Conservation (phyloP, 2,113 vertebrate species). For the Delphinus delphis region DNA sequence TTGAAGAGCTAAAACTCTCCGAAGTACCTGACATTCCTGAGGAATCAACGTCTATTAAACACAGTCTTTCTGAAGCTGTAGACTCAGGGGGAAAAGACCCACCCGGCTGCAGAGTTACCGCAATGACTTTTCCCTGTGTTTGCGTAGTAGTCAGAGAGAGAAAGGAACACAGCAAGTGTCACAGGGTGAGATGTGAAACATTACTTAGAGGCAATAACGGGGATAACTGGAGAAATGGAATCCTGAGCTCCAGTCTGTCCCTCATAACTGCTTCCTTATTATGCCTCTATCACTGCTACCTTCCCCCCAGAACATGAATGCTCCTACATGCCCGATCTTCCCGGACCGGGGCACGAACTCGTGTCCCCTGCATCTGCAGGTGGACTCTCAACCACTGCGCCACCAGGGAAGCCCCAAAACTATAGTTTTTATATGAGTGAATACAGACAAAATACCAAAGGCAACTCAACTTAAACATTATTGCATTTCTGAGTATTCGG, state of each 20-base stretch:
- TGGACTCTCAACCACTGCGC: too few relatives aligned
- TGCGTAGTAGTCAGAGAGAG: not conserved
- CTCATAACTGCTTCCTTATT: not conserved
- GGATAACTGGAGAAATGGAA: not conserved
- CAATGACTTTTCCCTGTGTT: not conserved
- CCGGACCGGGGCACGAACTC: too few relatives aligned
- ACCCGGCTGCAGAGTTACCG: rapidly evolving
- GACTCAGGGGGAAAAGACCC: not conserved
- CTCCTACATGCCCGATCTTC: not conserved
- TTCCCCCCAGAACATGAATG: not conserved
- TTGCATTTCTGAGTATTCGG: not conserved
- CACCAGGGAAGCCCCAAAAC: not conserved
- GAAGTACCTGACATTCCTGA: not conserved
- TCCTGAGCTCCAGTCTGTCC: too few relatives aligned
- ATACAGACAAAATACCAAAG: not conserved
- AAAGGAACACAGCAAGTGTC: not conserved
- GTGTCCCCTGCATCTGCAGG: too few relatives aligned
- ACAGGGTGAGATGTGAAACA: not conserved
- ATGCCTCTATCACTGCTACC: not conserved
- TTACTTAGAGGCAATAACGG: not conserved
- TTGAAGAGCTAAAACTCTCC: not conserved
- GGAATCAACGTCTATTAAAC: not conserved
- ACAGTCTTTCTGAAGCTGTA: not conserved
- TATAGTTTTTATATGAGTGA: not conserved
- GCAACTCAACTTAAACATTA: not conserved